phyloP scores from a whole-genome alignment of 2,113 vertebrate genomes.

The Rhinolophus sinicus region DNA sequence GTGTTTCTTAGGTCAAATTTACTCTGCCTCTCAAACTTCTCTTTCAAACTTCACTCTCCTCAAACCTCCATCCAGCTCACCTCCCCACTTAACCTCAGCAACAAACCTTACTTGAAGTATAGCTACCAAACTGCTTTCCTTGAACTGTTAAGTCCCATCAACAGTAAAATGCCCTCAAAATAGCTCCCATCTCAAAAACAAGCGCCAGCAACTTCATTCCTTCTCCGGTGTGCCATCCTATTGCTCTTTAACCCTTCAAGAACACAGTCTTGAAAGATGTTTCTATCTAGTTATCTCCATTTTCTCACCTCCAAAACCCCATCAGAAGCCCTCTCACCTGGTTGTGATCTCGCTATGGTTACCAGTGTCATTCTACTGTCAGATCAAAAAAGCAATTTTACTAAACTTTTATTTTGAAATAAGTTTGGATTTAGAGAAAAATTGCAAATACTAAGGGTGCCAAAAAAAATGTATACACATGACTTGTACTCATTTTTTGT shows the following conservation, averaged over 20 bases:
- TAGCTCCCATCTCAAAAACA: background rate
- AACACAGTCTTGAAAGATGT: background rate
- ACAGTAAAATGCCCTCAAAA: background rate
- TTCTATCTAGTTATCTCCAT: background rate
- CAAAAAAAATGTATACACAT: too few species aligned
- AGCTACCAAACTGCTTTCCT: background rate
- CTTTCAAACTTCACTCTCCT: background rate
- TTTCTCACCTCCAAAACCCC: background rate
- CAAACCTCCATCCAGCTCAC: background rate
- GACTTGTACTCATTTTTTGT: too few species aligned
- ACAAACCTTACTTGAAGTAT: background rate
- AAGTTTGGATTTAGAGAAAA: conserved; percentile 22
- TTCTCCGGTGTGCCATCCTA: background rate
- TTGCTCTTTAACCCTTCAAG: background rate
- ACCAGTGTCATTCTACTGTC: background rate
- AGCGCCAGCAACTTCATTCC: background rate
- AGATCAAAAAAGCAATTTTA: background rate
- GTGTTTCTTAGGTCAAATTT: background rate
- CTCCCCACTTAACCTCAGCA: background rate
- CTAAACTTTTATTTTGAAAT: background rate
- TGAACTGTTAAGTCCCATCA: background rate
- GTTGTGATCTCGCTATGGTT: background rate
- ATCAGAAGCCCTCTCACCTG: background rate
- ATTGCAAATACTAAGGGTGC: background rate
- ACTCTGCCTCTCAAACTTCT: background rate